Base-by-base conservation (phyloP, 1,140 invertebrate genomes). In the Apis cerana region DNA sequence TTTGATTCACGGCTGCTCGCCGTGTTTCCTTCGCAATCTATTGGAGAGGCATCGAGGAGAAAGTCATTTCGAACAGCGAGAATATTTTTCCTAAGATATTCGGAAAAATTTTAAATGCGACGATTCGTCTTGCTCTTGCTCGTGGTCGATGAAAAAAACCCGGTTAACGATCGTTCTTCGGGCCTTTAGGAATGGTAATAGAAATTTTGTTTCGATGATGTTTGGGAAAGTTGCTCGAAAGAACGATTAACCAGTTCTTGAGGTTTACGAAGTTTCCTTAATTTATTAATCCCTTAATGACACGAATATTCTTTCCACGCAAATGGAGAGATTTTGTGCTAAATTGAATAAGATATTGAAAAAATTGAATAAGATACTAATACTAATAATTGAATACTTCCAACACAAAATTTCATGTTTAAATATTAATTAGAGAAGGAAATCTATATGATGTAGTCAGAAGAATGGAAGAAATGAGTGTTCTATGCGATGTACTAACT, bases 1-100 rank as follows among this genome's bases (percentile, higher is more conserved):
- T 88, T 88, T 88, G 86, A 88, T 88, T 83, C 59, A 70, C 77
- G 71, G 43, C 72, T n/a, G 65, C 75, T 65, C 69, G 48, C 61
- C 79, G 87, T 75, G 64, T 75, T 84, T 80, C 78, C 58, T 87
- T 87, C 87, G 50, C 69, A 19, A 64, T 48, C 50, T 56, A 52
- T 7, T 64, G 62, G 68, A 72, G 33, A 62, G 75, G 43, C 33
- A 77, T 82, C 62, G 50, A 84, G 54, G 77, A 58, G 21, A 68
- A 59, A 71, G 50, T 76, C 77, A 84, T 87, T 84, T 80, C 58
- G 48, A 70, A 33, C n/a, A n/a, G 21, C 43, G 59, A n/a, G 65
- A 67, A 48, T 43, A 62, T n/a, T 43, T n/a, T 43, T n/a, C 23
- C 48, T 21, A 61, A 80, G 82, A 87, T 72, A 33, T 77, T 43